Conservation (phyloP, 2,888 invertebrate species). For the Eilema depressum region DNA sequence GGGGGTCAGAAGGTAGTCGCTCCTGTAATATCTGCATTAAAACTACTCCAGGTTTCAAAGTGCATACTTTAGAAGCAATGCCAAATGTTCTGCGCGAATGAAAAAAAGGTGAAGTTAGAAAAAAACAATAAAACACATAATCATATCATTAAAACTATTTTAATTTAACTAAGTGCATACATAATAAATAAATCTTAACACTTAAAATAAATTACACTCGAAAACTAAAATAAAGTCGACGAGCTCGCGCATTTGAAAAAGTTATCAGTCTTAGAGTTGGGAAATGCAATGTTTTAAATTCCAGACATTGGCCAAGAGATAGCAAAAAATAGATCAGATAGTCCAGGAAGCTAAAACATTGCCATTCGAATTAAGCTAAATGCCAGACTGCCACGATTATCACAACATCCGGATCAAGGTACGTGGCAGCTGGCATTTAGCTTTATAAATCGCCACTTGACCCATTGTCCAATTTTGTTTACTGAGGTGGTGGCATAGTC, state of each 20-base stretch:
- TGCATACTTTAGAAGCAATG: no score
- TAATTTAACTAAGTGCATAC: slow-evolving; percentile 78
- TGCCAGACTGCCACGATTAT: slow-evolving; percentile 81
- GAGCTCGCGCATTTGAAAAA: slow-evolving; percentile 80
- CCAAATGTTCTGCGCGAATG: neutral
- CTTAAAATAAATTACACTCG: slow-evolving; percentile 72
- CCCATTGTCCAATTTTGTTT: slow-evolving; percentile 83
- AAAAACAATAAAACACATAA: slow-evolving; percentile 49
- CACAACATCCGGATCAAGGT: slow-evolving; percentile 72
- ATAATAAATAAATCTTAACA: slow-evolving; percentile 83
- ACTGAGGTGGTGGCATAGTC: slow-evolving; percentile 60
- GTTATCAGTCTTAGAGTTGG: slow-evolving; percentile 75
- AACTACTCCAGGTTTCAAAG: no score
- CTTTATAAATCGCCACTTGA: slow-evolving; percentile 78
- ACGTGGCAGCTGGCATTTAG: slow-evolving; percentile 85
- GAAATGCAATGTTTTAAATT: slow-evolving; percentile 70
- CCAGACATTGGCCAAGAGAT: slow-evolving; percentile 52
- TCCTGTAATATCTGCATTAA: neutral
- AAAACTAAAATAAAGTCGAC: slow-evolving; percentile 80
- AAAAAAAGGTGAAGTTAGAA: neutral
- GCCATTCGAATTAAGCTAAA: slow-evolving; percentile 75
- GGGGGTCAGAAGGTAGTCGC: neutral
- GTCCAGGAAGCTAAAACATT: slow-evolving; percentile 76
- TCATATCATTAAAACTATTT: slow-evolving; percentile 54
- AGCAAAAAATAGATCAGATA: slow-evolving; percentile 49